Evolutionary conservation across 2,888 invertebrate species (phyloP), one percentile per base, ranked within the genome.

Genomic region (Pachydiplax longipennis): DNA sequence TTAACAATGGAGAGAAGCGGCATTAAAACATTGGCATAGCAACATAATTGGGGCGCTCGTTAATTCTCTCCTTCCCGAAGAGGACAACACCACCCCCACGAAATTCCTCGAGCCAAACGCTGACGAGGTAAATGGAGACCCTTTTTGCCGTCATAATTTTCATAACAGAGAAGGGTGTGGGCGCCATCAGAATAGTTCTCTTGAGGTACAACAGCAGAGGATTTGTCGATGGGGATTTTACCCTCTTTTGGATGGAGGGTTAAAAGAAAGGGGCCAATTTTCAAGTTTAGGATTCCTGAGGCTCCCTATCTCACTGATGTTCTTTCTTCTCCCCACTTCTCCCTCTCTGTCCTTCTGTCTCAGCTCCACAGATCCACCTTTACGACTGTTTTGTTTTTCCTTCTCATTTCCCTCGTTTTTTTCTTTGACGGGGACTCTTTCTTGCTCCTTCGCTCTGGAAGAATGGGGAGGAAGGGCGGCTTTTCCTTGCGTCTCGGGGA

Each of bases 201-300:
- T 18, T 8, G 22, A n/a, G 65, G 65, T n/a, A 65, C 22, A 65
- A 65, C 10, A 65, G 61, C 22, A 61, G n/a, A n/a, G 15, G 5
- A 15, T 61, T 61, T 61, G 61, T 61, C 0, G 25, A 1, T 8
- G 25, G 65, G 65, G 65, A n/a, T 65, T 65, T 18, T 58, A 10
- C 83, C 82, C n/a, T 83, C 83, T 44, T 83, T 18, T 61, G 8
- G 18, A 12, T 18, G 13, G 48, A 25, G 18, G 58, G 6, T 22
- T 18, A 58, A 58, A 83, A 58, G 18, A 22, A 35, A 58, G 58
- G 83, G 53, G 58, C 83, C 53, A 83, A 83, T 83, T 83, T 83
- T 58, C 83, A 83, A 83, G 83, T 58, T 83, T 83, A 61, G 83
- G 58, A 83, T 83, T 83, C 83, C 83, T 58, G 65, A 15, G 53